These are phyloP conservation scores for Drosophila rufa DNA, from an alignment of 1,140 invertebrate species.

Conservation along the genomic window DNA sequence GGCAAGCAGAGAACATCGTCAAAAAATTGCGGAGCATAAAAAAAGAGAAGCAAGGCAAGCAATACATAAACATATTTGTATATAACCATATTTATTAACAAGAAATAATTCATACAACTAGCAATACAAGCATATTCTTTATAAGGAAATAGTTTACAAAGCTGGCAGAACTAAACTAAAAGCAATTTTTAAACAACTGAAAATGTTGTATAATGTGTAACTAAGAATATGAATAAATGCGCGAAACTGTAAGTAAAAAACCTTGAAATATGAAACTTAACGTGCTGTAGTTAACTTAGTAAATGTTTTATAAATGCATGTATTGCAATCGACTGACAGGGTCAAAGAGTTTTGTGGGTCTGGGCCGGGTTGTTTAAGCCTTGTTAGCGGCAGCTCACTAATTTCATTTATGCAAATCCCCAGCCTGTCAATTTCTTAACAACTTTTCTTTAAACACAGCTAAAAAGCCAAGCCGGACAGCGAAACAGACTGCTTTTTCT, in stretches of 20 bases:
- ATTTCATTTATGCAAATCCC: slow-evolving; percentile 51
- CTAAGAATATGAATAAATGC: not conserved
- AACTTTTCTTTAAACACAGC: slow-evolving; percentile 58
- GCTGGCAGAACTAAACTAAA: not conserved
- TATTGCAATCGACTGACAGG: slow-evolving; percentile 26
- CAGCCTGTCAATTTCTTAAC: slow-evolving; percentile 65
- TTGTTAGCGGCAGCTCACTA: slow-evolving; percentile 60
- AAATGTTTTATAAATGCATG: not conserved
- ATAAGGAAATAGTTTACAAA: not conserved
- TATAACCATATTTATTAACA: slow-evolving; percentile 8
- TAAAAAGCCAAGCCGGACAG: not conserved
- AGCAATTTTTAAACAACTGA: not conserved
- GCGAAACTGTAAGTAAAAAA: accelerated
- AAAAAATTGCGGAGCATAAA: slow-evolving; percentile 55
- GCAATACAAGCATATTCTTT: not conserved
- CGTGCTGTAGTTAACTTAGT: not conserved
- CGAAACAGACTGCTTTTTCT: slow-evolving; percentile 44
- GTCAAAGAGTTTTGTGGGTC: slow-evolving; percentile 42
- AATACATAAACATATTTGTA: not conserved
- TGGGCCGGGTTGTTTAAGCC: slow-evolving; percentile 36
- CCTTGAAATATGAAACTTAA: not conserved
- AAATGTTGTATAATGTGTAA: not conserved
- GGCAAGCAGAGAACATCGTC: slow-evolving; percentile 43
- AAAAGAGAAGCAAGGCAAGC: slow-evolving; percentile 28
- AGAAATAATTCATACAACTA: not conserved